phyloP scores from a whole-genome alignment of 2,888 invertebrate genomes.

The Callyntrura guangdongensis region DNA sequence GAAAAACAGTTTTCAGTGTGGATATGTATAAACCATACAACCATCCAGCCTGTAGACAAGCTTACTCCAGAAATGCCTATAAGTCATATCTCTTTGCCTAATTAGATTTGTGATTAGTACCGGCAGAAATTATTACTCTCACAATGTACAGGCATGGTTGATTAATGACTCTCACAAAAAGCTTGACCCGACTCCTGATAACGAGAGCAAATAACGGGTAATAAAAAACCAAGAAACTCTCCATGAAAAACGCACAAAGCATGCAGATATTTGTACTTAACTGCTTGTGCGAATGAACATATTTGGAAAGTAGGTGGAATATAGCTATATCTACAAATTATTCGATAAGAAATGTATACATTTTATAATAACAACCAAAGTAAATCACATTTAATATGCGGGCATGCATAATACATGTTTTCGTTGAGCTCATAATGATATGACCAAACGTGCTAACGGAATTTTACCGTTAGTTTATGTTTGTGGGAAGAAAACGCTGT shows the following conservation, averaged over 20 bases:
- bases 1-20: not conserved
- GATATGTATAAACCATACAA: no score
- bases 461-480: constrained; percentile 25
- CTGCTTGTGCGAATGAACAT: not conserved
- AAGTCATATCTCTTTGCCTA: constrained; percentile 64
- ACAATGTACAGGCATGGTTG: constrained; percentile 65
- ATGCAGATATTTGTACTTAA: not conserved
- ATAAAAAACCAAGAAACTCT: not conserved
- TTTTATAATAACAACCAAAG: not conserved
- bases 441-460: constrained; percentile 50
- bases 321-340: no score
- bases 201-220: not conserved
- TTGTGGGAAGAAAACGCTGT: not conserved
- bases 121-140: constrained; percentile 70
- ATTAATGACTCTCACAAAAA: constrained; percentile 71
- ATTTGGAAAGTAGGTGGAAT: not conserved
- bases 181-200: constrained; percentile 61
- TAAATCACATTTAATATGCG: constrained; percentile 43
- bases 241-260: not conserved
- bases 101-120: constrained; percentile 76
- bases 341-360: not conserved
- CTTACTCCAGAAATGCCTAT: not conserved
- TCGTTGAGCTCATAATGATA: constrained; percentile 10
- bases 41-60: not conserved
- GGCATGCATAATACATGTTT: constrained; percentile 56